Evolutionary conservation across 2,888 invertebrate species (phyloP).

Genomic region (Acanthosoma haemorrhoidale): DNA sequence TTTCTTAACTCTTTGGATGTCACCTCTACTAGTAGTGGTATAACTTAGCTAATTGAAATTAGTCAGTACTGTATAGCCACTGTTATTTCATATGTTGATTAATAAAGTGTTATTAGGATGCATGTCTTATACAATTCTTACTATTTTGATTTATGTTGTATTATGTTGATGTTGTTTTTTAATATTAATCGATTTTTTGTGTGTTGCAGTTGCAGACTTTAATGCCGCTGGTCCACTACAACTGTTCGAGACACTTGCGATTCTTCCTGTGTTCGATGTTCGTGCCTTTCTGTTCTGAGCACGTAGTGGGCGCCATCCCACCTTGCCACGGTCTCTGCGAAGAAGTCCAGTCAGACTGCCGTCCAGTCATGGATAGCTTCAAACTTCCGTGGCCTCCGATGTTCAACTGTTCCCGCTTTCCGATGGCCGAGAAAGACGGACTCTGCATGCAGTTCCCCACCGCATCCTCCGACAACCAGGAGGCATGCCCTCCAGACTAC

Average conservation of each 20-base stretch:
- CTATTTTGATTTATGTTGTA: too few relatives aligned
- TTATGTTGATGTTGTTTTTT: too few relatives aligned
- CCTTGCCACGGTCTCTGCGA: constrained; percentile 83
- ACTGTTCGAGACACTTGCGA: constrained; percentile 73
- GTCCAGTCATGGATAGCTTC: constrained; percentile 59
- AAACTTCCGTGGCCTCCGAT: constrained; percentile 64
- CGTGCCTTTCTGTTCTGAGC: constrained; percentile 84
- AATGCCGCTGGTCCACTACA: constrained; percentile 66
- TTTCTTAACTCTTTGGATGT: too few relatives aligned
- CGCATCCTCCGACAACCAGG: constrained; percentile 42
- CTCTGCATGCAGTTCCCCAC: constrained; percentile 67
- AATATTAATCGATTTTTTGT: constrained; percentile 31
- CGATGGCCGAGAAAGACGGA: constrained; percentile 62
- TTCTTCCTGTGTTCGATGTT: constrained; percentile 87
- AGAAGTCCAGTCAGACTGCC: constrained; percentile 66
- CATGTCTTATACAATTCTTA: too few relatives aligned
- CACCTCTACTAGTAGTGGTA: too few relatives aligned
- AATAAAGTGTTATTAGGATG: too few relatives aligned
- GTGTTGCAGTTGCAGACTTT: constrained; percentile 64
- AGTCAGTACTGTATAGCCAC: too few relatives aligned
- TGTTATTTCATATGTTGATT: too few relatives aligned
- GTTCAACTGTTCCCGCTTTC: constrained; percentile 67
- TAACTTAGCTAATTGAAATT: too few relatives aligned
- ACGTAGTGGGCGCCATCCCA: constrained; percentile 76
- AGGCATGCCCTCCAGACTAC: constrained; percentile 46